Evolutionary conservation across 2,797 vertebrate species (phyloP).

Genomic region (Brachymystax lenok): DNA sequence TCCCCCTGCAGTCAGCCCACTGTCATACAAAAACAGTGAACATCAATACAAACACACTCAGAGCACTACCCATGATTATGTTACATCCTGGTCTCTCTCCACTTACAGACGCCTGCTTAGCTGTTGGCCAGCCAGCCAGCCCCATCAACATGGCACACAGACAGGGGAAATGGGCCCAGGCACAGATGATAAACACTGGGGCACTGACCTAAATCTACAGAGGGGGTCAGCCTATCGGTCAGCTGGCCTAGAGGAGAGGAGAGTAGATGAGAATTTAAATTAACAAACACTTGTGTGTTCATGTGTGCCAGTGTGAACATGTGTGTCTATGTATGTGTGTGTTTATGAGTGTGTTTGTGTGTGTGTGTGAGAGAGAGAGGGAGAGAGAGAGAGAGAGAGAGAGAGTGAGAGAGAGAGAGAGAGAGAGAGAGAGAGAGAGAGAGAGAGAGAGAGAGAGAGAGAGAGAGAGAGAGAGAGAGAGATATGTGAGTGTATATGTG

Average conservation of each 20-base stretch:
- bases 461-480: too few species aligned
- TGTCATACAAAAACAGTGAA: neutral
- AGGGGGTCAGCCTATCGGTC: neutral
- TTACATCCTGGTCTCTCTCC: neutral
- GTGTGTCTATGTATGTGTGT: neutral
- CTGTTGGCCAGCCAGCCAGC: neutral
- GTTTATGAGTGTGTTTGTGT: conserved; percentile 1
- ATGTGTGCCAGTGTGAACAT: conserved; percentile 8
- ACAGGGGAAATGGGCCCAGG: neutral
- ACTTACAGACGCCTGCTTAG: neutral
- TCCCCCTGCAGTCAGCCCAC: too few species aligned
- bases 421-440: too few species aligned
- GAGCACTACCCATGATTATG: neutral
- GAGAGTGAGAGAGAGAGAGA: too few species aligned
- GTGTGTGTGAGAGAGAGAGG: conserved; percentile 20
- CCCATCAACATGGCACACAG: neutral
- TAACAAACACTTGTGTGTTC: conserved; percentile 14
- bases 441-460: too few species aligned
- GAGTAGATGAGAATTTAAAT: neutral
- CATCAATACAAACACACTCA: conserved; percentile 7
- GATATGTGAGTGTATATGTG: too few species aligned
- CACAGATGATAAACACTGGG: neutral
- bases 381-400: too few species aligned
- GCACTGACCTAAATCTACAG: neutral
- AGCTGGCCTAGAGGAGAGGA: neutral